A percentile compares a stretch with the other conserved stretches of the same genome.
phyloP scores from a whole-genome alignment of 2,113 vertebrate species.

The Spea multiplicata region DNA sequence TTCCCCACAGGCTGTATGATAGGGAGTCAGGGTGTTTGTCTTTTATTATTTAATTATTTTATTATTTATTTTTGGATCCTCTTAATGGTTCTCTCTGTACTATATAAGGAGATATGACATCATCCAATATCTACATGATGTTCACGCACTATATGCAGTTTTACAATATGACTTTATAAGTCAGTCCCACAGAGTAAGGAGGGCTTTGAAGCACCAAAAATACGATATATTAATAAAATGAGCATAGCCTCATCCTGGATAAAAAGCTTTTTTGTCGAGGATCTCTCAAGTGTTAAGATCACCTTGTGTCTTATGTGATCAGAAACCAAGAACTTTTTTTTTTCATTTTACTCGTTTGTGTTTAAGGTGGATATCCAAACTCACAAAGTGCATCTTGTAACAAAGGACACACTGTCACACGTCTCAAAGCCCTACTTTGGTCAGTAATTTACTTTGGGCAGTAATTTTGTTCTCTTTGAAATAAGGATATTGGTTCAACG shows the following conservation, averaged over 20 bases:
- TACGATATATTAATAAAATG: not conserved
- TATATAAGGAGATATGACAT: constrained; percentile 19
- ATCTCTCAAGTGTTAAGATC: not conserved
- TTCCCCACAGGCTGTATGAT: too few species aligned
- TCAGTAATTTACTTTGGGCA: constrained; percentile 22
- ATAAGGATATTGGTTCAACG: constrained; percentile 38
- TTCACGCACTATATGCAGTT: too few species aligned
- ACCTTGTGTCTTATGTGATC: not conserved
- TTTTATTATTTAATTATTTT: too few species aligned
- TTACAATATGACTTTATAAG: too few species aligned
- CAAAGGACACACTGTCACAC: constrained; percentile 28
- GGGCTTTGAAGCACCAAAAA: not conserved
- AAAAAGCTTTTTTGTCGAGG: too few species aligned
- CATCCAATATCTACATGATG: too few species aligned
- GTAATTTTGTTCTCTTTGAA: constrained; percentile 33
- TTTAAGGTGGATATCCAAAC: not conserved
- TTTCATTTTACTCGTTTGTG: constrained; percentile 12
- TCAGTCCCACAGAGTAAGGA: too few species aligned
- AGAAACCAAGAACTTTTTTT: not conserved
- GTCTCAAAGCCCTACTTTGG: constrained; percentile 23
- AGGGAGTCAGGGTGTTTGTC: too few species aligned
- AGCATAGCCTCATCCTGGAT: not conserved
- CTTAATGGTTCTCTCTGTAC: not conserved
- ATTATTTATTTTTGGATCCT: too few species aligned
- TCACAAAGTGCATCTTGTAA: constrained; percentile 15